Evolutionary conservation across 1,140 invertebrate genomes (phyloP).

Genomic region (Drosophila kohkoa): DNA sequence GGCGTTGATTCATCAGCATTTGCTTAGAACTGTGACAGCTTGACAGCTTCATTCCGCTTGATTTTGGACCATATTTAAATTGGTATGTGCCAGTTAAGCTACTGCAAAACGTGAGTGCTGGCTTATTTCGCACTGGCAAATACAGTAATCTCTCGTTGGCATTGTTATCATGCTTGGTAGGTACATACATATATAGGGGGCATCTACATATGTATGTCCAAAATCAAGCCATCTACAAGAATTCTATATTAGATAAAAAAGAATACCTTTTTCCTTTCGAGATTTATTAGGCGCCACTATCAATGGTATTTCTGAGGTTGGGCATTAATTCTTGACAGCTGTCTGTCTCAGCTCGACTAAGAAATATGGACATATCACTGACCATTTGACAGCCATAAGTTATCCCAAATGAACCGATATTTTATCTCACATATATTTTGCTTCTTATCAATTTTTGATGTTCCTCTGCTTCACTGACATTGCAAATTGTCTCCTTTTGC

Average conservation of each 20-base stretch:
- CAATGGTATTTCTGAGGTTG: constrained; percentile 9
- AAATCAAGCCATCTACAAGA: constrained; percentile 9
- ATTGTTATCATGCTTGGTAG: constrained; percentile 41
- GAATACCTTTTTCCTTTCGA: constrained; percentile 4
- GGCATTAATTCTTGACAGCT: constrained; percentile 28
- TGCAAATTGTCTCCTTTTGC: constrained; percentile 5
- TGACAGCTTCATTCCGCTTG: constrained; percentile 18
- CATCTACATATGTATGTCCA: constrained; percentile 19
- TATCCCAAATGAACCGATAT: constrained; percentile 22
- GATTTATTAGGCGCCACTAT: constrained; percentile 45
- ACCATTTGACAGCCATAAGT: constrained; percentile 29
- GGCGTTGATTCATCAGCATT: constrained; percentile 16
- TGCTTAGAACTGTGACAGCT: constrained; percentile 12
- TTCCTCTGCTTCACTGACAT: not conserved
- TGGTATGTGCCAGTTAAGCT: constrained; percentile 45
- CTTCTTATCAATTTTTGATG: constrained; percentile 35
- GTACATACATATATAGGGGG: constrained; percentile 8
- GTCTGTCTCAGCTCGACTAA: constrained; percentile 13
- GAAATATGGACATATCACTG: constrained; percentile 21
- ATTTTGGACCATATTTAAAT: constrained; percentile 36
- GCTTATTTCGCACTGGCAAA: constrained; percentile 62
- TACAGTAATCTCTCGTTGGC: constrained; percentile 57
- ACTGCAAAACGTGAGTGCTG: constrained; percentile 69
- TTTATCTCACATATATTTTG: constrained; percentile 33
- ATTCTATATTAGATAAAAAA: constrained; percentile 9